These are phyloP conservation scores for Ctenosaura bakeri DNA, from an alignment of 2,797 vertebrate species.

Conservation along the genomic window DNA sequence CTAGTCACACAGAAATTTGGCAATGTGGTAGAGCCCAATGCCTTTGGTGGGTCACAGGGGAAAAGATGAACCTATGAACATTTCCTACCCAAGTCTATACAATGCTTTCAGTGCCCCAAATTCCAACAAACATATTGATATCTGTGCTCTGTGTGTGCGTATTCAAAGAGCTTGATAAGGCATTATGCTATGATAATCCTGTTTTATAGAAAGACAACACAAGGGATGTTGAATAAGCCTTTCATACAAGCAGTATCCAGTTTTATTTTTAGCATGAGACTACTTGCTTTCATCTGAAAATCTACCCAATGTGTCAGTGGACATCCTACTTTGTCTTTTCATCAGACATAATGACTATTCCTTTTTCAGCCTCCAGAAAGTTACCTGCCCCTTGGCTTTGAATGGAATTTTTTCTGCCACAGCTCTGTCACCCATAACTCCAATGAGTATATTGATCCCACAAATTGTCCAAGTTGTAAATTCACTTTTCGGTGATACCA, in stretches of 20 bases:
- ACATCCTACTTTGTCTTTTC: slow-evolving; percentile 64
- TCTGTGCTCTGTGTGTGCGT: background rate
- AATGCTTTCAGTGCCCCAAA: background rate
- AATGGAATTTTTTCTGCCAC: slow-evolving; percentile 67
- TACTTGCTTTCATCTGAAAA: slow-evolving; percentile 36
- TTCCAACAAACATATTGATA: background rate
- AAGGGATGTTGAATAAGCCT: background rate
- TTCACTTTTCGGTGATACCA: slow-evolving; percentile 64
- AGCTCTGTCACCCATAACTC: slow-evolving; percentile 66
- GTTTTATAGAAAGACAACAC: background rate
- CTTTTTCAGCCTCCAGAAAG: slow-evolving; percentile 68
- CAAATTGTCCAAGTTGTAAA: slow-evolving; percentile 63
- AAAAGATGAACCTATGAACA: too few species aligned
- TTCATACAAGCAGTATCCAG: background rate
- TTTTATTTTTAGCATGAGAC: slow-evolving; percentile 1
- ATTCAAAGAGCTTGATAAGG: background rate
- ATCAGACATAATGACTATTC: slow-evolving; percentile 71
- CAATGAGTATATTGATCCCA: slow-evolving; percentile 59
- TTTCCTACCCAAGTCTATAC: background rate
- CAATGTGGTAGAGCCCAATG: too few species aligned
- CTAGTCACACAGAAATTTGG: too few species aligned
- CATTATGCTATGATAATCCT: background rate
- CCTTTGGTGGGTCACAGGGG: too few species aligned
- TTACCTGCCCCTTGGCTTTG: slow-evolving; percentile 60
- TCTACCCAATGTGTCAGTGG: slow-evolving; percentile 53